Conservation (phyloP, 2,888 invertebrate genomes). For the Zhuqinia jingwanae region DNA sequence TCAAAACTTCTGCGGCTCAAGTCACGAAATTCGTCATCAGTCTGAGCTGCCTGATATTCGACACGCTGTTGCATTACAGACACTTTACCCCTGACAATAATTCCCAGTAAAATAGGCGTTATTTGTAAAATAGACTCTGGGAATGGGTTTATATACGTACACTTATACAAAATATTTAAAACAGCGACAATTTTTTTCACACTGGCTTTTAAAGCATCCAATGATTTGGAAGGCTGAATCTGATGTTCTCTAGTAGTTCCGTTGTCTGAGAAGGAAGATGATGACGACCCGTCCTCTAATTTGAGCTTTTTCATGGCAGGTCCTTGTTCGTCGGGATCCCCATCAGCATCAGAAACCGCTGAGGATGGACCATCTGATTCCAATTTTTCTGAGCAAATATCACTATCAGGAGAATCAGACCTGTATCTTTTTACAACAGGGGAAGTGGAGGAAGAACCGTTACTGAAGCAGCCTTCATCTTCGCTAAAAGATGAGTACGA, state of each 20-base stretch:
- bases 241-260: background rate
- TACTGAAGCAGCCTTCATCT: slow-evolving; percentile 70
- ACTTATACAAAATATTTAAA: slow-evolving; percentile 72
- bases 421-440: background rate
- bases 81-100: slow-evolving; percentile 68
- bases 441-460: background rate
- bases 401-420: slow-evolving; percentile 18
- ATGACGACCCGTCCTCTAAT: slow-evolving; percentile 31
- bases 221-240: slow-evolving; percentile 28
- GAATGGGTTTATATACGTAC: slow-evolving; percentile 53
- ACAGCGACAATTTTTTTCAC: slow-evolving; percentile 70
- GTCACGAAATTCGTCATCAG: slow-evolving; percentile 64
- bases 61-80: slow-evolving; percentile 59
- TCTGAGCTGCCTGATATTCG: slow-evolving; percentile 31
- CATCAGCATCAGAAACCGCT: background rate
- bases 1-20: slow-evolving; percentile 66
- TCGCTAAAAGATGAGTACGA: slow-evolving; percentile 66
- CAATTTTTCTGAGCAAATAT: slow-evolving; percentile 12
- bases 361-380: background rate
- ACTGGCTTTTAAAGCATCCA: slow-evolving; percentile 56
- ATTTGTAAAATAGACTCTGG: slow-evolving; percentile 56
- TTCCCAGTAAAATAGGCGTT: slow-evolving; percentile 53
- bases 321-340: slow-evolving; percentile 4
- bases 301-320: slow-evolving; percentile 37
- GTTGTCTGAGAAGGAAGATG: background rate